Conservation (phyloP, 2,113 vertebrate species). For the Scytalopus superciliaris region DNA sequence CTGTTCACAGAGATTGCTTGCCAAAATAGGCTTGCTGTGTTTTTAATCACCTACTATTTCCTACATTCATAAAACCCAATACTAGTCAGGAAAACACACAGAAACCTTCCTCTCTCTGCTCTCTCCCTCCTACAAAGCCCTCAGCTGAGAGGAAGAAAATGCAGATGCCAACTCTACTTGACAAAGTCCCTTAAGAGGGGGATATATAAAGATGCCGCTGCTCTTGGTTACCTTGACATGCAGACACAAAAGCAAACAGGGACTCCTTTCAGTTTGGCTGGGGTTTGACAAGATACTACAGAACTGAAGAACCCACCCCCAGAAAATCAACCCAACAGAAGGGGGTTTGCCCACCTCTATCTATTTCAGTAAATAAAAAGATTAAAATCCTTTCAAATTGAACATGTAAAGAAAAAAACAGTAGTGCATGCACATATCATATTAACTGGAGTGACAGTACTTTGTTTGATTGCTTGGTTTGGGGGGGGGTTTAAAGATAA, state of each 20-base stretch:
- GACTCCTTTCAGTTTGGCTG: not conserved
- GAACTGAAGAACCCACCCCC: not conserved
- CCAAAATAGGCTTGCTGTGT: not conserved
- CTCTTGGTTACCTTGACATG: not conserved
- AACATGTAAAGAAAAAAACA: not conserved
- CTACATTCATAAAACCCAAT: not conserved
- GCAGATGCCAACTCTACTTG: not conserved
- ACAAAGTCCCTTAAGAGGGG: not conserved
- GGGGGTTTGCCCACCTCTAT: not conserved
- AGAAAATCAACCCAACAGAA: not conserved
- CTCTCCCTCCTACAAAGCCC: not conserved
- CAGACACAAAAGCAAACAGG: not conserved
- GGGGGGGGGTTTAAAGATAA: not conserved
- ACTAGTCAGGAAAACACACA: not conserved
- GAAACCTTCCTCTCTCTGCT: not conserved
- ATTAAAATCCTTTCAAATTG: not conserved
- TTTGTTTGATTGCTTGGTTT: not conserved
- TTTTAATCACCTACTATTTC: not conserved
- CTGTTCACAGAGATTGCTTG: not conserved
- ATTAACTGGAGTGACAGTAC: not conserved
- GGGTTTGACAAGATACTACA: not conserved
- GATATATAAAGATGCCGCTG: fast-evolving
- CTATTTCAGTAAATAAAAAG: not conserved
- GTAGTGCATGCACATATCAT: not conserved
- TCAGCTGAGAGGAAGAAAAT: not conserved